Evolutionary conservation across 2,113 vertebrate genomes (phyloP).

Genomic region (Ginglymostoma cirratum): DNA sequence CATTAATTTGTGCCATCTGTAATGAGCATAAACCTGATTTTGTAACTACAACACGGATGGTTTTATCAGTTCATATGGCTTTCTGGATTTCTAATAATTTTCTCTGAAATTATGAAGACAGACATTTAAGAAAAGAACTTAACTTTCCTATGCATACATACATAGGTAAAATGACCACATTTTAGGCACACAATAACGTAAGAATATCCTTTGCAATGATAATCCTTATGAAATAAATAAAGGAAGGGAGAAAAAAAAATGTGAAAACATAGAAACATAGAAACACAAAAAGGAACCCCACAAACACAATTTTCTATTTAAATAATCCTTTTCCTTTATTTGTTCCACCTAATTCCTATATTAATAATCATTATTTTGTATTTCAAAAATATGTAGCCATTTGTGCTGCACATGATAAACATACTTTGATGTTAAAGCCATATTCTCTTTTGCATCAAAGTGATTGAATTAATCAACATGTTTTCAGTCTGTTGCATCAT

Average conservation of each 20-base stretch:
- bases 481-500: not conserved
- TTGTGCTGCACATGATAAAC: constrained; percentile 15
- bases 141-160: constrained; percentile 8
- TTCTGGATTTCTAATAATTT: not conserved
- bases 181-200: constrained; percentile 27
- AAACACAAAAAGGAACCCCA: constrained; percentile 28
- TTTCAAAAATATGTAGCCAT: constrained; percentile 17
- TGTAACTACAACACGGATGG: not conserved
- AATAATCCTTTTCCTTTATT: constrained; percentile 38
- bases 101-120: not conserved
- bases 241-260: not conserved
- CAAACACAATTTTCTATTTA: constrained; percentile 28
- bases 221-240: constrained; percentile 6
- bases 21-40: not conserved
- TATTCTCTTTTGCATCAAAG: constrained; percentile 9
- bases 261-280: not conserved
- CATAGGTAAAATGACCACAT: not conserved
- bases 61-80: not conserved
- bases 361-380: constrained; percentile 22
- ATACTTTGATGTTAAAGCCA: constrained; percentile 8
- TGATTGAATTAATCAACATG: not conserved
- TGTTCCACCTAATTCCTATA: constrained; percentile 18
- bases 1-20: constrained; percentile 9
- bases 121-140: not conserved
- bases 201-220: not conserved